These are phyloP conservation scores for Plutomurus gul DNA, from an alignment of 1,140 invertebrate species.

Conservation along the genomic window DNA sequence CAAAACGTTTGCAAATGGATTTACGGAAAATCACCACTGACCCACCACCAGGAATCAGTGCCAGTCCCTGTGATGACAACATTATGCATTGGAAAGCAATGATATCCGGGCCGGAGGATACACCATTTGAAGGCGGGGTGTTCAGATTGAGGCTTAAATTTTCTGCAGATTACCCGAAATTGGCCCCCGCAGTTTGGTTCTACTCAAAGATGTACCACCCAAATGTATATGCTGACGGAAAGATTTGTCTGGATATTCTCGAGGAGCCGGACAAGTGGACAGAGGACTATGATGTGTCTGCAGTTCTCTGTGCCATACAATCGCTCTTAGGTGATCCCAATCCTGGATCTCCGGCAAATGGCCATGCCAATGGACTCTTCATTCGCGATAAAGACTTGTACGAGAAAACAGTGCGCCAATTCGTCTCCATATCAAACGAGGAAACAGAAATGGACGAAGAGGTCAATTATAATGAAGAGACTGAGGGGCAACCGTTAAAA, in stretches of 20 bases:
- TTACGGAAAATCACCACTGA: slow-evolving; percentile 61
- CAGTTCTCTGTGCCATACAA: slow-evolving; percentile 41
- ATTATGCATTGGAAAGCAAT: slow-evolving; percentile 99
- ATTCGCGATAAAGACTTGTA: slow-evolving; percentile 94
- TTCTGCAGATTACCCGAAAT: slow-evolving; percentile 99
- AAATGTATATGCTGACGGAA: slow-evolving; percentile 99
- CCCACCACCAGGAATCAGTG: slow-evolving; percentile 96
- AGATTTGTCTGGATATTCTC: slow-evolving; percentile 98
- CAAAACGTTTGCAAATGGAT: neutral
- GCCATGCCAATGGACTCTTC: slow-evolving; percentile 93
- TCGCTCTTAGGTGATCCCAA: slow-evolving; percentile 94
- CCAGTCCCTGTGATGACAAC: slow-evolving; percentile 97
- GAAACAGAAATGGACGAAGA: neutral
- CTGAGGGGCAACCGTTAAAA: neutral
- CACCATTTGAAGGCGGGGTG: slow-evolving; percentile 99
- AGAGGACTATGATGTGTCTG: slow-evolving; percentile 37
- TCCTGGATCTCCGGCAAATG: slow-evolving; percentile 94
- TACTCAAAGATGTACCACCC: slow-evolving; percentile 99
- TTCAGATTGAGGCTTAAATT: slow-evolving; percentile 99
- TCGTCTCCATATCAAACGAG: neutral
- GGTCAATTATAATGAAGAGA: neutral
- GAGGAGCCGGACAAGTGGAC: slow-evolving; percentile 92
- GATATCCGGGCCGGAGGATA: slow-evolving; percentile 98
- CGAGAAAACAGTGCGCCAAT: slow-evolving; percentile 68
- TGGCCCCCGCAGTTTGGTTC: slow-evolving; percentile 97